A percentile compares a stretch with the other conserved stretches of the same genome.
Conservation (phyloP, 2,888 invertebrate species). For the Ctenicera cuprea region DNA sequence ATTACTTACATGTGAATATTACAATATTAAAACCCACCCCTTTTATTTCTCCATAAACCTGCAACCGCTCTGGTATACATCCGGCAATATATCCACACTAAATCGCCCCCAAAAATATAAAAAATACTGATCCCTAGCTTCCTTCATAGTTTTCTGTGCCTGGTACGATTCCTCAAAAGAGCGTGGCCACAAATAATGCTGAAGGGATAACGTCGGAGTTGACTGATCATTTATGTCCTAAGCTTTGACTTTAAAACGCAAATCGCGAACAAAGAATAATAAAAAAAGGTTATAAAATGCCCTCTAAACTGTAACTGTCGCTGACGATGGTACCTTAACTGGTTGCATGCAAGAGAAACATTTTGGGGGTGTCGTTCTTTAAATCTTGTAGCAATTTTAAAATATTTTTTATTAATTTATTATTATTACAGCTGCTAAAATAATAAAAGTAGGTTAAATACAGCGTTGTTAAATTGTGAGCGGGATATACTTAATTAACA, state of each 20-base stretch:
- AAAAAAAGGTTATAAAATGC: constrained; percentile 28
- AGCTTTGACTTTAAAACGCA: constrained; percentile 30
- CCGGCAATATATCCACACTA: constrained; percentile 7
- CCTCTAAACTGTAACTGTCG: constrained; percentile 1
- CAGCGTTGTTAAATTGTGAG: too few species aligned
- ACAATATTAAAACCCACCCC: constrained; percentile 21
- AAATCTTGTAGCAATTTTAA: not conserved
- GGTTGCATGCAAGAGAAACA: not conserved
- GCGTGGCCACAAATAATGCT: constrained; percentile 42
- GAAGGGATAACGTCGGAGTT: constrained; percentile 25
- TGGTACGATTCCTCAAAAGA: constrained; percentile 39
- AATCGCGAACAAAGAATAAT: constrained; percentile 28
- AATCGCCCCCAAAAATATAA: constrained; percentile 17
- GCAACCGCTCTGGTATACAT: not conserved
- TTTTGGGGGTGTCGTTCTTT: not conserved
- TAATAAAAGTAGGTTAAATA: too few species aligned
- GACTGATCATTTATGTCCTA: constrained; percentile 40
- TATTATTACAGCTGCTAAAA: too few species aligned
- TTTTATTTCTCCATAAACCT: constrained; percentile 7
- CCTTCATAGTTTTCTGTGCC: constrained; percentile 43
- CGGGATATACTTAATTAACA: too few species aligned
- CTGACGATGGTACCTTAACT: constrained; percentile 9
- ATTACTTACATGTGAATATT: constrained; percentile 35
- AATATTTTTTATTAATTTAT: not conserved
- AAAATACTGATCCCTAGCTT: constrained; percentile 15